phyloP scores from a whole-genome alignment of 2,888 invertebrate species.

The Hirtodrosophila cameraria region DNA sequence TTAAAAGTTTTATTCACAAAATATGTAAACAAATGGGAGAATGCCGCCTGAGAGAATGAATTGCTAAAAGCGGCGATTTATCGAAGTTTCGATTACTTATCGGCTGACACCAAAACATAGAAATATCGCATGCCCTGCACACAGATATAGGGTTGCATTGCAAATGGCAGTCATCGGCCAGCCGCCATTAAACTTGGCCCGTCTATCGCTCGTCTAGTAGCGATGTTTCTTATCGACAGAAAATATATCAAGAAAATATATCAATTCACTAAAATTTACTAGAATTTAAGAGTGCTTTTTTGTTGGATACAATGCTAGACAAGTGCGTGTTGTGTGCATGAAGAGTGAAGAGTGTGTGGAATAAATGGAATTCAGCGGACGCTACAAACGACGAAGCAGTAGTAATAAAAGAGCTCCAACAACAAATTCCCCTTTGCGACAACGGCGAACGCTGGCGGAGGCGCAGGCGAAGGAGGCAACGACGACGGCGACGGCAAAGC shows the following conservation, averaged over 20 bases:
- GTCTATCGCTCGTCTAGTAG: conserved; percentile 52
- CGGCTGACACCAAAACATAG: neutral
- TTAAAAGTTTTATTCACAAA: conserved; percentile 65
- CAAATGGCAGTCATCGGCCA: conserved; percentile 13
- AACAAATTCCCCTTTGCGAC: conserved; percentile 56
- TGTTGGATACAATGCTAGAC: conserved; percentile 62
- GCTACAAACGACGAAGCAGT: conserved; percentile 50
- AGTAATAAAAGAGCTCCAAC: conserved; percentile 64
- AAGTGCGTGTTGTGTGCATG: conserved; percentile 59
- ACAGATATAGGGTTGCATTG: conserved; percentile 17
- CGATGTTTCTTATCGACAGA: conserved; percentile 63
- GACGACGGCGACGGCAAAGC: conserved; percentile 41
- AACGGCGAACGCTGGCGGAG: conserved; percentile 49
- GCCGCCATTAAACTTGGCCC: conserved; percentile 29
- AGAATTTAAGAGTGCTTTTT: conserved; percentile 58
- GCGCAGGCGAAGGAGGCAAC: conserved; percentile 41
- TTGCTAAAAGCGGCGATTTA: conserved; percentile 3
- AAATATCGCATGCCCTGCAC: conserved; percentile 20
- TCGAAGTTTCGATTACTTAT: neutral
- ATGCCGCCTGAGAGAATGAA: conserved; percentile 4
- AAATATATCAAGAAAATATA: conserved; percentile 66
- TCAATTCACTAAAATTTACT: conserved; percentile 62
- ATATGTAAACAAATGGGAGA: conserved; percentile 65
- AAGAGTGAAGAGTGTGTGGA: conserved; percentile 48
- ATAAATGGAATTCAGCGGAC: conserved; percentile 72